Evolutionary conservation across 2,888 invertebrate species (phyloP).

Genomic region (Keiferia lycopersicella): DNA sequence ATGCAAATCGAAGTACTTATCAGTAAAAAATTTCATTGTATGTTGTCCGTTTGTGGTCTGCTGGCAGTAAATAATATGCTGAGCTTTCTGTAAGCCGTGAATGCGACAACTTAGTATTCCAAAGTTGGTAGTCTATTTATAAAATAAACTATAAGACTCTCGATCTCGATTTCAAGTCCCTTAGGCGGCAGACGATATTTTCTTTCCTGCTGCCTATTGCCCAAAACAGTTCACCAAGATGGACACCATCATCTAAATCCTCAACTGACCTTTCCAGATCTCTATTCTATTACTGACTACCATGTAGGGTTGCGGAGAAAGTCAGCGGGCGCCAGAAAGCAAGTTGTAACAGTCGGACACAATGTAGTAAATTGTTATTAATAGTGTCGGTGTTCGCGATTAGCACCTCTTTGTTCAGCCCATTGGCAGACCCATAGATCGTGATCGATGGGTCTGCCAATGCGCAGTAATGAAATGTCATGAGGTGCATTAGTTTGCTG

Average conservation of each 20-base stretch:
- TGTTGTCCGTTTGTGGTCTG: too few species aligned
- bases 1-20: not conserved
- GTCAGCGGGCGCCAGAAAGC: conserved; percentile 34
- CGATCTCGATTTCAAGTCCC: not conserved
- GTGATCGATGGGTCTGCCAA: conserved; percentile 21
- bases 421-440: too few species aligned
- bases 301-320: conserved; percentile 44
- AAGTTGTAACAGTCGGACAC: conserved; percentile 30
- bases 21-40: not conserved
- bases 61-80: too few species aligned
- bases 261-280: conserved; percentile 10
- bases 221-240: conserved; percentile 2
- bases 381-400: conserved; percentile 40
- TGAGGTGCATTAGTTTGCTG: conserved; percentile 16
- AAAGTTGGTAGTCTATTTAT: too few species aligned
- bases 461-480: conserved; percentile 25
- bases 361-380: conserved; percentile 57
- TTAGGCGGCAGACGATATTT: not conserved
- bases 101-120: too few species aligned
- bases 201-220: not conserved
- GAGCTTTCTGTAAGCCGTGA: too few species aligned
- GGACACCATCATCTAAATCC: conserved; percentile 6
- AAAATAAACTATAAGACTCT: not conserved
- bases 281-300: conserved; percentile 8
- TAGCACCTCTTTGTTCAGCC: conserved; percentile 29